These are phyloP conservation scores for Coenobita brevimanus DNA, from an alignment of 1,140 invertebrate species.

Conservation along the genomic window DNA sequence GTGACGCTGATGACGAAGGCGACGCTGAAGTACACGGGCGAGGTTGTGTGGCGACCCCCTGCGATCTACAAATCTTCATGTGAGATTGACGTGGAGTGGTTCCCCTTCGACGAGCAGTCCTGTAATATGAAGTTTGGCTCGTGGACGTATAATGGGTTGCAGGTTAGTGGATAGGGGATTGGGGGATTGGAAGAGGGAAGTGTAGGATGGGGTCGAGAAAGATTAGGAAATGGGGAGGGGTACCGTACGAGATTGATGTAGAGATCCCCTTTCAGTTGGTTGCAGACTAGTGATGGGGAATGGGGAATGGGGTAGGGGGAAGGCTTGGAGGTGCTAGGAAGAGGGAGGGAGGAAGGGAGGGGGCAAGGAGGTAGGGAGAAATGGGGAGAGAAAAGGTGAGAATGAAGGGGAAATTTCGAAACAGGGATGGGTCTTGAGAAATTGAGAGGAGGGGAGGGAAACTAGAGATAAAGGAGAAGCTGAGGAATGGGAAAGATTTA, in stretches of 20 bases:
- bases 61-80: constrained; percentile 99
- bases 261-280: too few species aligned
- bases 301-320: too few species aligned
- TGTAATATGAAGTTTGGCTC: constrained; percentile 97
- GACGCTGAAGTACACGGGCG: constrained; percentile 89
- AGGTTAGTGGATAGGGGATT: constrained; percentile 76
- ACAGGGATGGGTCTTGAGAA: neutral
- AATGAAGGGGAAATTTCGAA: neutral
- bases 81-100: constrained; percentile 94
- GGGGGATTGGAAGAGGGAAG: neutral
- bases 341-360: neutral
- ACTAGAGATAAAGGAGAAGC: neutral
- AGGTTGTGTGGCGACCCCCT: constrained; percentile 97
- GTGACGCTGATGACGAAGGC: constrained; percentile 98
- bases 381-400: neutral
- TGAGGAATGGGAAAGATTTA: neutral
- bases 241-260: too few species aligned
- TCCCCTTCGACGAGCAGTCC: constrained; percentile 81
- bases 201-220: neutral
- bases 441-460: neutral
- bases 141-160: constrained; percentile 93
- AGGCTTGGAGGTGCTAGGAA: too few species aligned
- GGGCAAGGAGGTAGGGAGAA: neutral
- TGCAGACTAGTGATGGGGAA: too few species aligned
- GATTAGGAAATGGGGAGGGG: neutral